Base-by-base conservation (phyloP, 2,888 invertebrate genomes). In the Autographa pulchrina region DNA sequence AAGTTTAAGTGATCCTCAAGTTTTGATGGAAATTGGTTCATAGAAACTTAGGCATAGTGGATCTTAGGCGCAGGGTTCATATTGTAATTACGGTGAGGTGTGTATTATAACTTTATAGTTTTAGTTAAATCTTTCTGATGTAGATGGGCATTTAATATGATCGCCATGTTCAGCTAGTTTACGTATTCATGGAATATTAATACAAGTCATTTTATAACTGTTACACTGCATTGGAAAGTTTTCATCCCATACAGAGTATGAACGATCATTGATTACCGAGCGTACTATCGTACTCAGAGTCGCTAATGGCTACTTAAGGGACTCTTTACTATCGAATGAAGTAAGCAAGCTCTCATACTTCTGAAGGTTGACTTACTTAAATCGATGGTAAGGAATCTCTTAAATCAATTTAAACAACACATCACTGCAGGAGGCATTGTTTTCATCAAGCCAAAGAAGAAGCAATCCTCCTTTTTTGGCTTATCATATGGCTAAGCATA, bases 11-110 rank as follows among this genome's bases (percentile, higher is more conserved):
- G 64, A 70, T 78, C 56, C 65, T 72, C 43, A 80, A 82, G 81
- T 82, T 81, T 78, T 72, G 78, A 82, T 80, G 78, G 72, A 80
- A 80, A 82, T 82, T 82, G 72, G 67, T 62, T 78, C 67, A 66
- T 35, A 67, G 70, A 74, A 82, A 78, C 72, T 80, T 80, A 72
- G 70, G 7, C 69, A 71, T 66, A 70, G 70, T 70, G 70, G 62
- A 41, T 61, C 20, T 48, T 62, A 65, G 41, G 31, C 52, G 41
- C 63, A 25, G 14, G 63, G 63, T 68, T 77, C 66, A 62, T 68
- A 65, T 62, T 69, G 62, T 70, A 68, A 80, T 70, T 73, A 69
- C 69, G 64, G 54, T 56, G 62, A 70, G 60, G 68, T 69, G 56
- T 68, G 68, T 69, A 41, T 25, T 59, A 62, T 68, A 66, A 74